Evolutionary conservation across 2,113 vertebrate genomes (phyloP).

Genomic region (Guaruba guarouba): DNA sequence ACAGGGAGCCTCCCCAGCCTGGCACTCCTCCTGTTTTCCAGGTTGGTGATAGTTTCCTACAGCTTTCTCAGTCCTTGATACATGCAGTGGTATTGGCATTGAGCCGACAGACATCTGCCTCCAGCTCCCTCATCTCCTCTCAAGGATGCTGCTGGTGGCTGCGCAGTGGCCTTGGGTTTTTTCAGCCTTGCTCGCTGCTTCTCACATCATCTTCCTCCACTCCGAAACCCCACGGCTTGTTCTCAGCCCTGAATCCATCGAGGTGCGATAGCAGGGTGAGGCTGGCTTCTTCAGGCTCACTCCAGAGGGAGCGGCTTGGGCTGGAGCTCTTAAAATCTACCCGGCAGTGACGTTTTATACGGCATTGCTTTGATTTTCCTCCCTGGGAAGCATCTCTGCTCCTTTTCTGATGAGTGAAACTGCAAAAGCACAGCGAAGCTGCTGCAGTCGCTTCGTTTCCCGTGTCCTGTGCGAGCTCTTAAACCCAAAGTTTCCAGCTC

Average conservation of each 20-base stretch:
- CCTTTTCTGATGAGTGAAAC: neutral
- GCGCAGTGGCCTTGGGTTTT: neutral
- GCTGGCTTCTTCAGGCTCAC: neutral
- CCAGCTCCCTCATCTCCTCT: neutral
- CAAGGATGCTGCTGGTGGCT: slow-evolving; percentile 8
- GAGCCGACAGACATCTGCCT: neutral
- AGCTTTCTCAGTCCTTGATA: slow-evolving; percentile 15
- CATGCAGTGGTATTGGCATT: neutral
- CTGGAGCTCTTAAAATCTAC: neutral
- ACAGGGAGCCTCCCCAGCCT: slow-evolving; percentile 8
- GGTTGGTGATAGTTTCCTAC: neutral
- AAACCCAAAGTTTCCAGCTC: neutral
- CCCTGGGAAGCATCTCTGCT: neutral
- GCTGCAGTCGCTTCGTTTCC: neutral
- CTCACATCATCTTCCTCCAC: neutral
- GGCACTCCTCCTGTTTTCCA: slow-evolving; percentile 34
- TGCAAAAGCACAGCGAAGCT: rapidly evolving
- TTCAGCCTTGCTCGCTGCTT: neutral
- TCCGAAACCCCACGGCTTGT: neutral
- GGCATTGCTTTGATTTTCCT: neutral
- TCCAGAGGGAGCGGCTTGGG: neutral
- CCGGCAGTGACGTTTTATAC: rapidly evolving
- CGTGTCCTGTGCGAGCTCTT: rapidly evolving
- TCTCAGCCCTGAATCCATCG: neutral
- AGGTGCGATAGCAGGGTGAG: neutral